phyloP scores from a whole-genome alignment of 2,888 invertebrate species.

The Tupiocoris notatus region DNA sequence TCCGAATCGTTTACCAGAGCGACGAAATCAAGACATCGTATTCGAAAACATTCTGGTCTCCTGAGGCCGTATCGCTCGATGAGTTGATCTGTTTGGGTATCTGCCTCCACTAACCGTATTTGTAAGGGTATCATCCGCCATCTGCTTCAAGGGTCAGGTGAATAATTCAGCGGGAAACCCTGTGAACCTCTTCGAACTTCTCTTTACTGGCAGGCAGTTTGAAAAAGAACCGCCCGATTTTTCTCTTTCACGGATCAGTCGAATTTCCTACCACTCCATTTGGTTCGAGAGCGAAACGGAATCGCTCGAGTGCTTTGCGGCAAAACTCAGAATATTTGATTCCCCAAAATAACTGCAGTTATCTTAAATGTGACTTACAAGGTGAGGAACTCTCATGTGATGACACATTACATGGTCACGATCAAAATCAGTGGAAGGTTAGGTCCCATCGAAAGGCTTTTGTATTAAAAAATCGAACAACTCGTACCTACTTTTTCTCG shows the following conservation, averaged over 20 bases:
- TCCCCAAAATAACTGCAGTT: neutral
- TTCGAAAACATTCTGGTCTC: neutral
- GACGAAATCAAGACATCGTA: neutral
- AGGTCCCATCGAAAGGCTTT: too few relatives aligned
- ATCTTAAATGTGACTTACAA: too few relatives aligned
- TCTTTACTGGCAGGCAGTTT: neutral
- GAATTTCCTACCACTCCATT: neutral
- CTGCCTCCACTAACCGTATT: neutral
- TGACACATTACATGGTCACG: too few relatives aligned
- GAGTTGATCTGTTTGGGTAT: neutral
- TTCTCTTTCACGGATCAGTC: neutral
- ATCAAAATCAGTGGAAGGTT: too few relatives aligned
- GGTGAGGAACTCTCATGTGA: too few relatives aligned
- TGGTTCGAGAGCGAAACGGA: neutral
- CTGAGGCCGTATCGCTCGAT: neutral
- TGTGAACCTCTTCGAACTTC: neutral
- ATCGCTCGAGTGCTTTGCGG: neutral
- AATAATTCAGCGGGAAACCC: neutral
- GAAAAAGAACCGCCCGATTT: neutral
- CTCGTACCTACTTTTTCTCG: neutral
- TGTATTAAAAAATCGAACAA: too few relatives aligned
- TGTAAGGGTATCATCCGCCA: neutral
- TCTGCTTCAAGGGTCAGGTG: neutral
- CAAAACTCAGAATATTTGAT: neutral
- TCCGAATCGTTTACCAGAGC: too few relatives aligned